Evolutionary conservation across 1,140 invertebrate species (phyloP), one percentile per base, ranked within the genome.

Genomic region (Panulirus ornatus): DNA sequence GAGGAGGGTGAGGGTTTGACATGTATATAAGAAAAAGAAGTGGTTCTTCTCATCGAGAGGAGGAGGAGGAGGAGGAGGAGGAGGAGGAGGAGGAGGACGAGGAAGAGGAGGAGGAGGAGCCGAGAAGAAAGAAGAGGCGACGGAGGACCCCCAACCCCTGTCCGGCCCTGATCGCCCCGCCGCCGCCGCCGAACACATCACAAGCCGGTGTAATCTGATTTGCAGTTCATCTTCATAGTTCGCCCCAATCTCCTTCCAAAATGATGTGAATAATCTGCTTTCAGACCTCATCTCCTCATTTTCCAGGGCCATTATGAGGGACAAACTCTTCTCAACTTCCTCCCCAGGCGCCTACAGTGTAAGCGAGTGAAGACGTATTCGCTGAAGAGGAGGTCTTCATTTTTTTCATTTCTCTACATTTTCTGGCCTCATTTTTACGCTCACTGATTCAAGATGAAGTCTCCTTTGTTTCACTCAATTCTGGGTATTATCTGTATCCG

Each of bases 141-240:
- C n/a, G n/a, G n/a, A n/a, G n/a, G n/a, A n/a, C n/a, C n/a, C n/a
- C 54, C 54, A 1, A 58, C 11, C n/a, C n/a, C n/a, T n/a, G n/a
- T n/a, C 54, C 54, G n/a, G 58, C 27, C 3, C 58, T 66, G 58
- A 66, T 66, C 16, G 30, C 22, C 58, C 58, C 27, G 3, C 6
- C 58, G n/a, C n/a, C n/a, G n/a, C 58, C 54, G 19, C 19, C 54
- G 11, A n/a, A 66, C 3, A 22, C 58, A 22, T 2, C 58, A 66
- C n/a, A 66, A 66, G 30, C 58, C 58, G n/a, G 14, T 27, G 8
- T 66, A 66, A 66, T 66, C n/a, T 22, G 58, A 66, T 66, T 66
- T 66, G n/a, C 58, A 66, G 58, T 66, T 66, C 58, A 66, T 66
- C 58, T 66, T 66, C 58, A 66, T 66, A 66, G 58, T 66, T 66